phyloP scores from a whole-genome alignment of 2,888 invertebrate genomes.

The Mimachlamys varia region DNA sequence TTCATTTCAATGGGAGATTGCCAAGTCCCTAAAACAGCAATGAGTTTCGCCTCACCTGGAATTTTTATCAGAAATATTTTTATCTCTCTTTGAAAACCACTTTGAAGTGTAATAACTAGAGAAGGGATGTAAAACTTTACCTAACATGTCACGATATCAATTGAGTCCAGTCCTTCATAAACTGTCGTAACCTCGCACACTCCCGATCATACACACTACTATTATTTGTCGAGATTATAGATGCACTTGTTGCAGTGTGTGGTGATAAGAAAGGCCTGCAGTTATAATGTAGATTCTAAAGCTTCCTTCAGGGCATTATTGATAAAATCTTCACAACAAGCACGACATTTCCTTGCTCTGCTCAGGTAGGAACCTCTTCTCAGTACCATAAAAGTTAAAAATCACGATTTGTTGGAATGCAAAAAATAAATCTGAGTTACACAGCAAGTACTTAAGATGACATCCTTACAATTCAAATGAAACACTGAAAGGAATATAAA shows the following conservation, averaged over 20 bases:
- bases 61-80: slow-evolving; percentile 19
- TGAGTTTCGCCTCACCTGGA: slow-evolving; percentile 31
- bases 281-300: not conserved
- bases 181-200: not conserved
- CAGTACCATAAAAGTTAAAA: slow-evolving; percentile 7
- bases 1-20: slow-evolving; percentile 31
- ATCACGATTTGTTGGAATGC: not conserved
- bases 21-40: slow-evolving; percentile 6
- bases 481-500: not conserved
- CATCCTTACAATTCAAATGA: not conserved
- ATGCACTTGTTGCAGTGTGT: slow-evolving; percentile 16
- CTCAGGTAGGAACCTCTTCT: not conserved
- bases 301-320: not conserved
- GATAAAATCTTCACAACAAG: not conserved
- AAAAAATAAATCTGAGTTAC: not conserved
- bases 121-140: not conserved
- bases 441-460: not conserved
- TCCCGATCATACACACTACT: not conserved
- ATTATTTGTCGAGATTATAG: not conserved
- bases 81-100: slow-evolving; percentile 32
- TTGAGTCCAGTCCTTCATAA: not conserved
- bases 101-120: slow-evolving; percentile 15
- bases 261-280: not conserved
- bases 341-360: not conserved
- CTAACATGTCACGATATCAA: slow-evolving; percentile 23